Conservation (phyloP, 2,888 invertebrate genomes). For the Calameuta idolon region DNA sequence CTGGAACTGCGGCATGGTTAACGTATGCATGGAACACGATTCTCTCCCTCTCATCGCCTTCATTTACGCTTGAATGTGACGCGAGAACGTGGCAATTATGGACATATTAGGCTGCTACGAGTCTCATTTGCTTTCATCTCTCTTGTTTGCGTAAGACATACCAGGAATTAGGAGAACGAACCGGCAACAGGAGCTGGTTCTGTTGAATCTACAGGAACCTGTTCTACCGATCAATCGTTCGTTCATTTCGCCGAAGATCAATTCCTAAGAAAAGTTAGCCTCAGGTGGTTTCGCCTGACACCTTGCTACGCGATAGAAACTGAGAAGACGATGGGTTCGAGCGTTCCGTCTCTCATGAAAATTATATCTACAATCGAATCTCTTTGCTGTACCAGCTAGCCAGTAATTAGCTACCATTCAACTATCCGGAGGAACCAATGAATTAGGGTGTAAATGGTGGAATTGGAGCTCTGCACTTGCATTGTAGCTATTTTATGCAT, state of each 20-base stretch:
- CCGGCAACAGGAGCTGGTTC: not conserved
- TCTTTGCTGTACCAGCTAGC: not conserved
- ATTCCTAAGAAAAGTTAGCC: not conserved
- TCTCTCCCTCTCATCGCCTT: slow-evolving; percentile 18
- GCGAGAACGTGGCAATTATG: slow-evolving; percentile 8
- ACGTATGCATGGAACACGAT: slow-evolving; percentile 19
- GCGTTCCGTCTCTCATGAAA: no score
- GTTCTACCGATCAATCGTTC: not conserved
- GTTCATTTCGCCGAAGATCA: not conserved
- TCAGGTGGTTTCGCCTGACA: not conserved
- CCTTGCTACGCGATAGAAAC: not conserved
- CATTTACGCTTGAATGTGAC: slow-evolving; percentile 14
- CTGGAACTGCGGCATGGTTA: not conserved
- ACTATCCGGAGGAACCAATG: not conserved
- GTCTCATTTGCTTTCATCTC: not conserved
- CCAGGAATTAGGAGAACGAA: not conserved
- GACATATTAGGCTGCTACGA: not conserved
- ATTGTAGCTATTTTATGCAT: slow-evolving; percentile 22
- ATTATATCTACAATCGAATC: not conserved
- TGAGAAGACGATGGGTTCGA: no score
- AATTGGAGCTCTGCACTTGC: not conserved
- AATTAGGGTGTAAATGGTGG: not conserved
- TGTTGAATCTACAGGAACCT: not conserved
- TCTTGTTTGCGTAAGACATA: not conserved
- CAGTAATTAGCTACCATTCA: not conserved